A percentile compares a stretch with the other conserved stretches of the same genome.
Evolutionary conservation across 2,888 invertebrate species (phyloP).

Genomic region (Mythimna pallens): DNA sequence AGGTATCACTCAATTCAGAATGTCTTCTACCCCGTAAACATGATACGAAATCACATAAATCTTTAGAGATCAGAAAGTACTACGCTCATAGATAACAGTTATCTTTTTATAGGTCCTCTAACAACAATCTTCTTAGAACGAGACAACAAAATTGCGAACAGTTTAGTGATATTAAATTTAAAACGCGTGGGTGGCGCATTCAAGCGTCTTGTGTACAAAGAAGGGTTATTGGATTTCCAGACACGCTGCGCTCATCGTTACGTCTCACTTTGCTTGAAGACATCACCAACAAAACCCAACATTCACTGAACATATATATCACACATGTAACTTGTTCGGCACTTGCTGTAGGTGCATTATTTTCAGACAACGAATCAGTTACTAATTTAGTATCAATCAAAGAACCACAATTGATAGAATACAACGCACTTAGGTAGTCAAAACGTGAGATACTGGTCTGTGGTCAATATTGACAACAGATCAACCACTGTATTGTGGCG

Average conservation of each 20-base stretch:
- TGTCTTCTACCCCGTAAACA: slow-evolving; percentile 38
- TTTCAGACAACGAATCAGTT: neutral
- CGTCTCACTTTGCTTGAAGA: slow-evolving; percentile 7
- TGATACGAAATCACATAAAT: slow-evolving; percentile 47
- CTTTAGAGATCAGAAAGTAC: slow-evolving; percentile 38
- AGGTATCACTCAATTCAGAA: slow-evolving; percentile 63
- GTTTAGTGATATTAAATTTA: slow-evolving; percentile 27
- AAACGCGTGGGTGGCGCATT: slow-evolving; percentile 15
- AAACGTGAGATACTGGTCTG: neutral
- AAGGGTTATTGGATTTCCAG: slow-evolving; percentile 28
- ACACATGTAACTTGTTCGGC: neutral
- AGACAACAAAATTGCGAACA: slow-evolving; percentile 17
- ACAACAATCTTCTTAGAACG: slow-evolving; percentile 18
- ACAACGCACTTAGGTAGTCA: neutral
- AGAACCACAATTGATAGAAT: slow-evolving; percentile 1
- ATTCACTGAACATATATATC: neutral
- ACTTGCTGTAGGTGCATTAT: neutral
- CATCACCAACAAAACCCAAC: neutral
- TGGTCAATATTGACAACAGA: neutral
- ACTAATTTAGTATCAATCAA: neutral
- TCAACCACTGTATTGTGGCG: slow-evolving; percentile 5
- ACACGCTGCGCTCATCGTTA: slow-evolving; percentile 3
- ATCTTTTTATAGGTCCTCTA: slow-evolving; percentile 27
- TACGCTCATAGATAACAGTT: slow-evolving; percentile 17
- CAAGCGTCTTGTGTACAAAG: neutral